A percentile compares a stretch with the other conserved stretches of the same genome.
Evolutionary conservation across 2,888 invertebrate genomes (phyloP).

Genomic region (Calameuta pallipes): DNA sequence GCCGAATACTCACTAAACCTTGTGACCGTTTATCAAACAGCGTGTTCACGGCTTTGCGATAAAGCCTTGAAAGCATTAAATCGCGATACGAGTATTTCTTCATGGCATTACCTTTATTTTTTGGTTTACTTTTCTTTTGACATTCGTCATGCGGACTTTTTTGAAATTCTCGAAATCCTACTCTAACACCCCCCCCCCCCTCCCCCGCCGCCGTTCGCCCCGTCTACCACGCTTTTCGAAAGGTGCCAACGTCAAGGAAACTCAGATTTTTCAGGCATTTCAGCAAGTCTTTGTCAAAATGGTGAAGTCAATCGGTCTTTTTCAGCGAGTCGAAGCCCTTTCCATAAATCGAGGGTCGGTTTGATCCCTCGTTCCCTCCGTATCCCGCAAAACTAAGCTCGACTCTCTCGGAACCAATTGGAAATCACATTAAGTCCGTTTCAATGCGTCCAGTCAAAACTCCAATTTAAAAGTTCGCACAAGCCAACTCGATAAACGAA

Average conservation of each 20-base stretch:
- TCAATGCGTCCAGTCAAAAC: slow-evolving; percentile 60
- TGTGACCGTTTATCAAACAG: neutral
- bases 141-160: neutral
- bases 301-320: slow-evolving; percentile 47
- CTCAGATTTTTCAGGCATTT: slow-evolving; percentile 40
- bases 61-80: neutral
- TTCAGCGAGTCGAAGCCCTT: slow-evolving; percentile 24
- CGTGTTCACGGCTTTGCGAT: neutral
- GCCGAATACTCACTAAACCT: too few relatives aligned
- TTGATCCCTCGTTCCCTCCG: neutral
- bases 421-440: slow-evolving; percentile 60
- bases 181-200: neutral
- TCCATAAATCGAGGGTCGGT: neutral
- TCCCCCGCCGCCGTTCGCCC: neutral
- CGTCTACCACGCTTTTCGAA: neutral
- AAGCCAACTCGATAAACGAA: slow-evolving; percentile 16
- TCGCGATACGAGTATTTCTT: neutral
- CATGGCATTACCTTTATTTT: neutral
- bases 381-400: neutral
- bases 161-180: neutral
- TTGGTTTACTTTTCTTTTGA: neutral
- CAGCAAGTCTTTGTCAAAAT: slow-evolving; percentile 41
- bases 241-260: slow-evolving; percentile 18
- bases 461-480: slow-evolving; percentile 60
- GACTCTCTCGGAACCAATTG: slow-evolving; percentile 41